Base-by-base conservation (phyloP, 2,113 vertebrate genomes). In the Motacilla tschutschensis region DNA sequence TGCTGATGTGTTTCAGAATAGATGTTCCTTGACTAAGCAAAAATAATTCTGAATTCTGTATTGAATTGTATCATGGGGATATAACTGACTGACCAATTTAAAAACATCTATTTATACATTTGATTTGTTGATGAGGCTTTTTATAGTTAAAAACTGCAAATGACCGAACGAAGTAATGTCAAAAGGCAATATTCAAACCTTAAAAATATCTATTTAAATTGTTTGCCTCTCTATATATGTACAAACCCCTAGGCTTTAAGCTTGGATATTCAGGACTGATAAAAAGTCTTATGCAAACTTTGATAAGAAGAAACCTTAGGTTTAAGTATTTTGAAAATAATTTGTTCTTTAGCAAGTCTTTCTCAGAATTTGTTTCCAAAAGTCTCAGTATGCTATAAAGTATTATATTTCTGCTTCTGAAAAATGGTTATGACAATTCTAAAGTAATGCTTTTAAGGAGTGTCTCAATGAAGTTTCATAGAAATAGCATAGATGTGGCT, bases 31-130 rank as follows among this genome's bases (percentile, higher is more conserved):
- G 9, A 36, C 11, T 35, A 69, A 47, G 8, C 8, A 69, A 74
- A 79, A 89, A 48, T 29, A 75, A 65, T 46, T 53, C 16, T 80
- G 38, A 53, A 53, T 36, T 44, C 5, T 48, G 3, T 33, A 35
- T 21, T 40, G 31, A 71, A 59, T 44, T 70, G 2, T 28, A 50
- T 51, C 5, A n/a, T 6, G 11, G 8, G 6, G 6, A 71, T 80
- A 43, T 10, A 79, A n/a, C 0, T 74, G 46, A 44, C 9, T 20
- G 8, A 64, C 1, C 0, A 0, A 12, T 70, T 79, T 77, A 13
- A 79, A 77, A 77, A 63, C 9, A 4, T 29, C 6, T 51, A 12
- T 41, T 59, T 70, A 28, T 17, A 24, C 3, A 29, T 67, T 79
- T 66, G 21, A 70, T 12, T 60, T 76, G 0, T 29, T 81, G 31